These are phyloP conservation scores for Lichenostomus cassidix DNA, from an alignment of 2,113 vertebrate species.

Conservation along the genomic window DNA sequence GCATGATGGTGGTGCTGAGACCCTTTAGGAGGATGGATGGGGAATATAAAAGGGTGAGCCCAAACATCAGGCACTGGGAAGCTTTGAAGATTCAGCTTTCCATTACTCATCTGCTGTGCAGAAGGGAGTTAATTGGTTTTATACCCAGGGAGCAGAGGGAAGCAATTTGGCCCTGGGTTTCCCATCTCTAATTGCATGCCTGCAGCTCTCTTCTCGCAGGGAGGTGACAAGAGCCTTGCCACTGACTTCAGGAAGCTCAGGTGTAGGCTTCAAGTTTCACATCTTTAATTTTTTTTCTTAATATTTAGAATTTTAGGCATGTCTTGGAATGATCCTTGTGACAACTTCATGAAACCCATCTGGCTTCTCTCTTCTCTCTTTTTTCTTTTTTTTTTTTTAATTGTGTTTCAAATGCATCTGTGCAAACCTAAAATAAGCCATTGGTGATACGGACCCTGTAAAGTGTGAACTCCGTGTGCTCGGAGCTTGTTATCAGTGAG, in stretches of 20 bases:
- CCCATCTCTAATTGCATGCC: background rate
- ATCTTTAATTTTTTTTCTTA: background rate
- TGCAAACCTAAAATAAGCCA: background rate
- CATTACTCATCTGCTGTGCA: background rate
- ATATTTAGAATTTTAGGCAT: constrained; percentile 22
- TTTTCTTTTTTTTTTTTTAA: background rate
- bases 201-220: background rate
- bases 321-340: background rate
- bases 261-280: background rate
- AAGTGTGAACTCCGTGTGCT: background rate
- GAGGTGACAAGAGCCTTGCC: background rate
- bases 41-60: background rate
- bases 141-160: background rate
- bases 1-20: background rate
- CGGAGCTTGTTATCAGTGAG: background rate
- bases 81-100: background rate
- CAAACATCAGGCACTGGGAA: background rate
- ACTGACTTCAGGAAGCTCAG: background rate
- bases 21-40: background rate
- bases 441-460: background rate
- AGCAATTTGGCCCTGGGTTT: background rate
- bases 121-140: background rate
- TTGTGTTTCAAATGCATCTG: background rate
- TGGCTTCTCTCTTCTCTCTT: background rate
- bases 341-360: background rate